Evolutionary conservation across 92 coral and sea anemone genomes (phyloP).

Genomic region (Isaurus tuberculatus): DNA sequence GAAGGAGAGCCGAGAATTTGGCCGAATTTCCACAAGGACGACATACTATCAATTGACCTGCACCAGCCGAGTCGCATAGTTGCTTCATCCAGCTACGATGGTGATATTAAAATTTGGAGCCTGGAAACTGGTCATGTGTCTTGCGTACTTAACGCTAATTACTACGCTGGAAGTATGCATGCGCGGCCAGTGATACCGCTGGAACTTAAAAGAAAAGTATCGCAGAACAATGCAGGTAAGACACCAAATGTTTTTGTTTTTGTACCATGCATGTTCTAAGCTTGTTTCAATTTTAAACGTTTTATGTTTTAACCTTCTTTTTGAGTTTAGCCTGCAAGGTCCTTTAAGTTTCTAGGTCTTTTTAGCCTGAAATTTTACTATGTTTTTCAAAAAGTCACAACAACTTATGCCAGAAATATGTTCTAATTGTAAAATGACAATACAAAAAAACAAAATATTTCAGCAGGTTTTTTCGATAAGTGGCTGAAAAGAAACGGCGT

Average conservation of each 20-base stretch:
- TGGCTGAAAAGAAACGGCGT: no score
- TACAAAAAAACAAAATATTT: no score
- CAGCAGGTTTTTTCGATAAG: no score
- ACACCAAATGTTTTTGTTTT: no score
- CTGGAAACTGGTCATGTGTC: constrained; percentile 87
- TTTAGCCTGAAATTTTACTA: no score
- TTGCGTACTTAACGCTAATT: constrained; percentile 78
- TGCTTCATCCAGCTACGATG: constrained; percentile 97
- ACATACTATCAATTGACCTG: constrained; percentile 87
- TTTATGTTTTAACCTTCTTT: no score
- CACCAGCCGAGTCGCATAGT: constrained; percentile 76
- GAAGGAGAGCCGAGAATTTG: constrained; percentile 94
- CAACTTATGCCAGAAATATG: no score
- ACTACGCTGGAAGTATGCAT: constrained; percentile 60
- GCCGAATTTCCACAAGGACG: constrained; percentile 91
- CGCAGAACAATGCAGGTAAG: constrained; percentile 77
- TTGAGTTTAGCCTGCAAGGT: no score
- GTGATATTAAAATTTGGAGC: constrained; percentile 95
- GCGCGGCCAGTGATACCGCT: constrained; percentile 81
- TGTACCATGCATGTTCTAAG: background rate
- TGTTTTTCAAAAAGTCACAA: no score
- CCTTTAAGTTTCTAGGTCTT: no score
- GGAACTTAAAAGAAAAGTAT: constrained; percentile 77
- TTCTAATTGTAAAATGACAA: no score
- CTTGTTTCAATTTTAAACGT: background rate